phyloP scores from a whole-genome alignment of 1,140 invertebrate species.

The Drosophila sp. region DNA sequence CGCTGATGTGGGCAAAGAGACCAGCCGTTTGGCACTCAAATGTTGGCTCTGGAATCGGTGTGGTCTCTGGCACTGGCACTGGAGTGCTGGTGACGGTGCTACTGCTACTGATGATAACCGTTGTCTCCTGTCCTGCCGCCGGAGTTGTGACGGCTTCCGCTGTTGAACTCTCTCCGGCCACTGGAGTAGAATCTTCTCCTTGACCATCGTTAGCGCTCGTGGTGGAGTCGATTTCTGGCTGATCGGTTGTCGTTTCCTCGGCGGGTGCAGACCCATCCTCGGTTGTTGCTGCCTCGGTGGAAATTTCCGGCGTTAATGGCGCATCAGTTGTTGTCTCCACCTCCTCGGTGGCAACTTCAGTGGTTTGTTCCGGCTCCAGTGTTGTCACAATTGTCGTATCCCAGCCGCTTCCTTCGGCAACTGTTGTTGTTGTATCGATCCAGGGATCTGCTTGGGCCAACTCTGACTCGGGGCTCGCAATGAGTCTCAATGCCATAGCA shows the following conservation, averaged over 20 bases:
- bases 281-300: conserved; percentile 15
- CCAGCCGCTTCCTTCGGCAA: conserved; percentile 59
- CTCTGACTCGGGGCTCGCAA: conserved; percentile 36
- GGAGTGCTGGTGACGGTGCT: conserved; percentile 33
- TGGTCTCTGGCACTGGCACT: too few species aligned
- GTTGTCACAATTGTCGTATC: conserved; percentile 19
- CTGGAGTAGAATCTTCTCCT: not conserved
- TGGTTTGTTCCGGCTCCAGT: conserved; percentile 12
- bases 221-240: conserved; percentile 17
- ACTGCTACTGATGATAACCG: not conserved
- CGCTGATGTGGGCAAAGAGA: conserved; percentile 42
- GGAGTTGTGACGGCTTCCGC: not conserved
- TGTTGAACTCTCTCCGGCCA: not conserved
- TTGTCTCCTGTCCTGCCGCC: not conserved
- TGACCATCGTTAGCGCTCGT: not conserved
- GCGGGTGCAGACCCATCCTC: conserved; percentile 2
- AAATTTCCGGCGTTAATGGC: not conserved
- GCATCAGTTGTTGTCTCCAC: conserved; percentile 16
- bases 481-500: conserved; percentile 51
- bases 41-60: conserved; percentile 38
- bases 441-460: conserved; percentile 35
- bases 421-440: conserved; percentile 51
- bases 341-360: conserved; percentile 20
- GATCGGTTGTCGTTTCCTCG: conserved; percentile 24
- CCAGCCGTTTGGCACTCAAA: conserved; percentile 53